phyloP scores from a whole-genome alignment of 2,797 vertebrate species.

The Eurystomus glaucurus region DNA sequence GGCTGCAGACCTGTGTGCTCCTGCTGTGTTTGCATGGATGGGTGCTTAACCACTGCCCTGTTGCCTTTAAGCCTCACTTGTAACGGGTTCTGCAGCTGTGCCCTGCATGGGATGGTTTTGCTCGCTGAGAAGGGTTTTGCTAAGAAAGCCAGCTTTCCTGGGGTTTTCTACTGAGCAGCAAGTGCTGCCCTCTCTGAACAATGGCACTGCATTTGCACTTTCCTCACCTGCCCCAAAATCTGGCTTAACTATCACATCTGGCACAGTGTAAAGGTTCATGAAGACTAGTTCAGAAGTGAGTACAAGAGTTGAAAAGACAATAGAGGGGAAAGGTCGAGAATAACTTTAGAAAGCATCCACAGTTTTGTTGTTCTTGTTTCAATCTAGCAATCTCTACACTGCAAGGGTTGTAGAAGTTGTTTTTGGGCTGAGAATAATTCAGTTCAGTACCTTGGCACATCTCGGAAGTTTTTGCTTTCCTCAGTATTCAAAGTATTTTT shows the following conservation, averaged over 20 bases:
- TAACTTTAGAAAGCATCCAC: neutral
- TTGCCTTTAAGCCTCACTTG: neutral
- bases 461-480: neutral
- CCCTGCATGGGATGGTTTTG: neutral
- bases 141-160: neutral
- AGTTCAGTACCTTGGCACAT: neutral
- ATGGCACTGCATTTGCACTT: neutral
- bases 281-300: neutral
- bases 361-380: neutral
- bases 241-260: neutral
- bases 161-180: accelerated
- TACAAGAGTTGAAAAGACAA: neutral
- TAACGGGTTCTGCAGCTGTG: neutral
- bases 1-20: accelerated
- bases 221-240: neutral
- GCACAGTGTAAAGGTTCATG: neutral
- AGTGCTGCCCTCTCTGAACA: neutral
- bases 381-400: neutral
- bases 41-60: neutral
- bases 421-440: neutral
- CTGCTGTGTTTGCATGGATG: accelerated
- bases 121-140: neutral
- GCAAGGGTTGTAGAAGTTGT: neutral
- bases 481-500: neutral
- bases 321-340: neutral